These are phyloP conservation scores for Cavia aperea DNA, from an alignment of 2,113 vertebrate species.

Conservation along the genomic window DNA sequence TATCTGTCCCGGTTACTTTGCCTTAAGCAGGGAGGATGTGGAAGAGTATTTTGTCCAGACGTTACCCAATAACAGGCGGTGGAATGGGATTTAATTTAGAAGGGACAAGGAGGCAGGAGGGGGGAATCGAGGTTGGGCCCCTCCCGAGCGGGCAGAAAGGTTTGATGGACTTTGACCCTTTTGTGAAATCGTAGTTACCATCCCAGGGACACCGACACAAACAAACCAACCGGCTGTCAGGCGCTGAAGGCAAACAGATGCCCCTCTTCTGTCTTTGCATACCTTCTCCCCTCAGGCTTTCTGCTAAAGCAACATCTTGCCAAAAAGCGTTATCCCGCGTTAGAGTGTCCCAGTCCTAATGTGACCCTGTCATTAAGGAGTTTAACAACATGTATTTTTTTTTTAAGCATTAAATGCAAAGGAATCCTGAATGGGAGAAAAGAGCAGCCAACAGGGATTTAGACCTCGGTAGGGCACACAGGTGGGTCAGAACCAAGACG, in stretches of 20 bases:
- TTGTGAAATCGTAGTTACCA: conserved; percentile 15
- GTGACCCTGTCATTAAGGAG: conserved; percentile 71
- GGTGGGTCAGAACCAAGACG: conserved; percentile 50
- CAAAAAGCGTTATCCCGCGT: conserved; percentile 71
- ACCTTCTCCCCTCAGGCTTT: conserved; percentile 75
- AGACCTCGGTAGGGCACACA: conserved; percentile 60
- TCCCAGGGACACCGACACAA: not conserved
- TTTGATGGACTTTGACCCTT: conserved; percentile 34
- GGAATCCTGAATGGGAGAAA: conserved; percentile 59
- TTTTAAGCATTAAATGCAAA: conserved; percentile 67
- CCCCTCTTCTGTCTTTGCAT: conserved; percentile 62
- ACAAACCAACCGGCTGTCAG: conserved; percentile 68
- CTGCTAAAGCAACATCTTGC: conserved; percentile 70
- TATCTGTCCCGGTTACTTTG: conserved; percentile 43
- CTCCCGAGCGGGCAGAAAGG: not conserved
- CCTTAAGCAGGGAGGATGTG: conserved; percentile 40
- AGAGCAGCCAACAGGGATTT: conserved; percentile 57
- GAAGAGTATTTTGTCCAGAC: not conserved
- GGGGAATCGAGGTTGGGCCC: not conserved
- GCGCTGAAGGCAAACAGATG: conserved; percentile 69
- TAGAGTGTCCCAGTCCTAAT: conserved; percentile 73
- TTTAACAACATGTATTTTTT: conserved; percentile 63
- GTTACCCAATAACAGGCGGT: conserved; percentile 56
- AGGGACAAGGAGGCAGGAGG: conserved; percentile 3
- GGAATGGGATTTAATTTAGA: conserved; percentile 59